Evolutionary conservation across 2,113 vertebrate genomes (phyloP).

Genomic region (Corythoichthys haematopterus): DNA sequence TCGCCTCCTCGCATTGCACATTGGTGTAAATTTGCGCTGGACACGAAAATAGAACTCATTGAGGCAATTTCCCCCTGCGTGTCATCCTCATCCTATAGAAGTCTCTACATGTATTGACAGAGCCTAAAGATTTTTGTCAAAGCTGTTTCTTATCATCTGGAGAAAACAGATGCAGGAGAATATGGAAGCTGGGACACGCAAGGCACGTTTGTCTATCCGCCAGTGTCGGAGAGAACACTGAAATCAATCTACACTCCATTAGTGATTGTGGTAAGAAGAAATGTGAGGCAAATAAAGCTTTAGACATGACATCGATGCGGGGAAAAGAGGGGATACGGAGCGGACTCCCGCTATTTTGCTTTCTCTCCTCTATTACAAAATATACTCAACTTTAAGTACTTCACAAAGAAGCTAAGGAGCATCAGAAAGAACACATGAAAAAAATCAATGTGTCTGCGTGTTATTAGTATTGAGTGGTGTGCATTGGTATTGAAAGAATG

Average conservation of each 20-base stretch:
- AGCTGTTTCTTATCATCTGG: background rate
- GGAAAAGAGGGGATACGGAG: background rate
- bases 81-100: background rate
- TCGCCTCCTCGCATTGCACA: too few relatives aligned
- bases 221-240: background rate
- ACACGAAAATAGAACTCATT: too few relatives aligned
- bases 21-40: too few relatives aligned
- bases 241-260: conserved; percentile 63
- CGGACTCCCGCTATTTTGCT: background rate
- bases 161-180: conserved; percentile 12
- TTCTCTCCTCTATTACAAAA: conserved; percentile 23
- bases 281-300: conserved; percentile 28
- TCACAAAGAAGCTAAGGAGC: background rate
- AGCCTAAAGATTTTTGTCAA: conserved; percentile 13
- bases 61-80: too few relatives aligned
- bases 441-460: conserved; percentile 8
- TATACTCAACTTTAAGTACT: conserved; percentile 8
- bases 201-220: conserved; percentile 43
- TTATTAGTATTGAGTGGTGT: conserved; percentile 41
- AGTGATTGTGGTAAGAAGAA: conserved; percentile 29
- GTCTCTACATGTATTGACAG: conserved; percentile 14
- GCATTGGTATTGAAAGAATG: conserved; percentile 46
- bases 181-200: conserved; percentile 32
- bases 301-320: conserved; percentile 39
- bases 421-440: background rate